phyloP scores from a whole-genome alignment of 2,797 vertebrate genomes.

The Acridotheres tristis region DNA sequence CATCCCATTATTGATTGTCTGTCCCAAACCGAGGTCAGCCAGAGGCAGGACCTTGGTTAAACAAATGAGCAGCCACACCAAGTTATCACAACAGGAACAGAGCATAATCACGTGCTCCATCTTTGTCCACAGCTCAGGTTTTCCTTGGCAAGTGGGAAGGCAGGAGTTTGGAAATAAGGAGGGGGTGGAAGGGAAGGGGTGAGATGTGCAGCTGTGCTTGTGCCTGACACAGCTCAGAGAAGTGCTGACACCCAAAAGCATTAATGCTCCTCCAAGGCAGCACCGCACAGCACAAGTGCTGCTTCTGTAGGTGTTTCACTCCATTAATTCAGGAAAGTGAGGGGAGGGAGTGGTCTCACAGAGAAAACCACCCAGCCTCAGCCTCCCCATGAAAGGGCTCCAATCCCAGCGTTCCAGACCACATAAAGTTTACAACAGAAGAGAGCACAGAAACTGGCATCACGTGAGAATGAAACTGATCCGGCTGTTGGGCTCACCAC shows the following conservation, averaged over 20 bases:
- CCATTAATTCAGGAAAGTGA: background rate
- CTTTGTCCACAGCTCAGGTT: background rate
- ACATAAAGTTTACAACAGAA: background rate
- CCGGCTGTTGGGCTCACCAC: background rate
- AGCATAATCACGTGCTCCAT: background rate
- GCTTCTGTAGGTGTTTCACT: background rate
- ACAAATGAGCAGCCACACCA: background rate
- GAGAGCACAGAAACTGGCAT: background rate
- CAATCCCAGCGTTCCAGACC: background rate
- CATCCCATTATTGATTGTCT: background rate
- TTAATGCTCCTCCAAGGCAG: background rate
- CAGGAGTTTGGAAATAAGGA: background rate
- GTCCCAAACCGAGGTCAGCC: background rate
- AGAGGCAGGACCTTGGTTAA: background rate
- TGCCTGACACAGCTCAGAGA: background rate
- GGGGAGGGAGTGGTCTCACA: background rate
- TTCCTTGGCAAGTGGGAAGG: accelerated
- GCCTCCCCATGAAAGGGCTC: background rate
- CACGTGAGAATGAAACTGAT: background rate
- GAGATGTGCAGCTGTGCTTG: background rate
- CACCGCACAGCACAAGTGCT: background rate
- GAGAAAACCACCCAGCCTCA: background rate
- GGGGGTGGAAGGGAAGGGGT: background rate
- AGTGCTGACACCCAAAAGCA: background rate
- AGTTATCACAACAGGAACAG: background rate